phyloP scores from a whole-genome alignment of 2,113 vertebrate species.

The Brachypteracias leptosomus region DNA sequence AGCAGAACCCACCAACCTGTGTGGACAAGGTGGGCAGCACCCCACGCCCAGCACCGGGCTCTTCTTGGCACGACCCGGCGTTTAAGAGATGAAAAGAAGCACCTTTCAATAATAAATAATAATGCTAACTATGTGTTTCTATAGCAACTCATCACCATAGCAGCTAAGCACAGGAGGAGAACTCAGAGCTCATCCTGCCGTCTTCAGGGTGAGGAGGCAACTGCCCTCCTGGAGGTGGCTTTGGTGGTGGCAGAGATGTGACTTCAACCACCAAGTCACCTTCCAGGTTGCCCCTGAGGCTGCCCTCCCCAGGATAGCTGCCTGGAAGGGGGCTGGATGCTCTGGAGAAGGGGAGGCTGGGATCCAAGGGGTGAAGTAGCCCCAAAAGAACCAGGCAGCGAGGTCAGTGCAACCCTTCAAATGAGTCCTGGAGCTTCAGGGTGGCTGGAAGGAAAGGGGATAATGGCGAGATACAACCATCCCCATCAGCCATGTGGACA shows the following conservation, averaged over 20 bases:
- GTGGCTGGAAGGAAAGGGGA: background rate
- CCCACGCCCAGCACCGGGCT: background rate
- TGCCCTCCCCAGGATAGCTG: background rate
- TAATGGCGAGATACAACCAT: background rate
- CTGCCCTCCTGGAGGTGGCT: background rate
- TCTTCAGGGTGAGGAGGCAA: conserved; percentile 48
- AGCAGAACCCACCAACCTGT: background rate
- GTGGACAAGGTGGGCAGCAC: background rate
- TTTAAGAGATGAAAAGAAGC: conserved; percentile 30
- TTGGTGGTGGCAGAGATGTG: background rate
- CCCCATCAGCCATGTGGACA: background rate
- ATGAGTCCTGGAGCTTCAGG: background rate
- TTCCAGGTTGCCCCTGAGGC: background rate
- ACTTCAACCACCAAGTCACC: background rate
- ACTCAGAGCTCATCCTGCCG: conserved; percentile 37
- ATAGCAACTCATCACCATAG: conserved; percentile 72
- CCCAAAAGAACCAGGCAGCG: accelerated
- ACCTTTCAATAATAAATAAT: conserved; percentile 66
- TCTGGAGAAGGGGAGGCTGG: background rate
- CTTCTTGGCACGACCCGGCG: background rate
- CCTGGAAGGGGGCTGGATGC: background rate
- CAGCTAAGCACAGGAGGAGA: conserved; percentile 35
- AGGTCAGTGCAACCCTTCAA: background rate
- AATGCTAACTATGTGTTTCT: conserved; percentile 67
- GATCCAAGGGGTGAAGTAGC: background rate